These are phyloP conservation scores for Erythrocebus patas DNA, from an alignment of 2,113 vertebrate species.

Conservation along the genomic window DNA sequence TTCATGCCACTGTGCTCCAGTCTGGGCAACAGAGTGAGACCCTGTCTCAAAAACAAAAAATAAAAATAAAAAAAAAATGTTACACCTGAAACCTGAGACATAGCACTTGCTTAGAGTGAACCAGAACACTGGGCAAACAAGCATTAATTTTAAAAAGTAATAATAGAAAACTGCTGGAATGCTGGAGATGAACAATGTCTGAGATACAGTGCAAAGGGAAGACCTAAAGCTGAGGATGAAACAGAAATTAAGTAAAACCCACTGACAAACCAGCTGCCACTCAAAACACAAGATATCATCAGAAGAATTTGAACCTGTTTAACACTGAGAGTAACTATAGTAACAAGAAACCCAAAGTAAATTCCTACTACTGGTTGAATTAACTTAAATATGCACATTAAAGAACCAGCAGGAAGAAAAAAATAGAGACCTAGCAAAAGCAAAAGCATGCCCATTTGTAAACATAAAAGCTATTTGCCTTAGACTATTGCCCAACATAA, in stretches of 20 bases:
- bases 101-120: background rate
- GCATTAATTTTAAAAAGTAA: background rate
- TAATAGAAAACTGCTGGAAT: background rate
- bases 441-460: background rate
- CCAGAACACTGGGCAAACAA: background rate
- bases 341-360: background rate
- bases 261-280: background rate
- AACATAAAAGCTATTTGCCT: background rate
- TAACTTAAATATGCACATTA: background rate
- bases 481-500: background rate
- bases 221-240: background rate
- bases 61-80: too few relatives aligned
- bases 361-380: background rate
- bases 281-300: background rate
- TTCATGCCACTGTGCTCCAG: too few relatives aligned
- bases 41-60: too few relatives aligned
- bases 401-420: background rate
- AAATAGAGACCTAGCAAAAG: background rate
- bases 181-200: background rate
- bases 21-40: too few relatives aligned
- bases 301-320: background rate
- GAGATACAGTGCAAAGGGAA: background rate
- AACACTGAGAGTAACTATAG: background rate
- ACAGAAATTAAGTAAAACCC: background rate
- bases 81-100: background rate